These are phyloP conservation scores for Dinoponera quadriceps DNA, from an alignment of 1,140 invertebrate species.

Conservation along the genomic window DNA sequence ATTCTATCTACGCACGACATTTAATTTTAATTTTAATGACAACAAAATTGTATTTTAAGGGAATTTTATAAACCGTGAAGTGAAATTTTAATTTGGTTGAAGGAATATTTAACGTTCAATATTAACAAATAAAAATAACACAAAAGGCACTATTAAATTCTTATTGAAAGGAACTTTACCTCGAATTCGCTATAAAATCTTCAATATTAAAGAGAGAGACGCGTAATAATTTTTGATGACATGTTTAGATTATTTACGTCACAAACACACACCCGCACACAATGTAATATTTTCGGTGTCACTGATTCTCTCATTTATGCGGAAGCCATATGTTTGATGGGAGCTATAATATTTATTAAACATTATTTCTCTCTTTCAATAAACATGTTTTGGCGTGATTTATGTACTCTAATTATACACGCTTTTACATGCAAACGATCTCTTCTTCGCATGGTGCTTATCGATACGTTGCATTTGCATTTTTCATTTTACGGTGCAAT, in stretches of 20 bases:
- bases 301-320: neutral
- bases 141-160: no score
- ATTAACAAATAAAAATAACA: no score
- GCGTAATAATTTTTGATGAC: slow-evolving; percentile 12
- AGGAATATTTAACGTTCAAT: no score
- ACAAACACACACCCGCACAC: neutral
- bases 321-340: neutral
- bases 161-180: no score
- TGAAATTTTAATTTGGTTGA: no score
- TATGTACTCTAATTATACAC: neutral
- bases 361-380: neutral
- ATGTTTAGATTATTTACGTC: neutral
- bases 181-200: neutral
- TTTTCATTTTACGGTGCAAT: slow-evolving; percentile 12
- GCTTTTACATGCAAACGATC: slow-evolving; percentile 33
- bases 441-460: neutral
- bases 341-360: neutral
- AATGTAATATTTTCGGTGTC: slow-evolving; percentile 10
- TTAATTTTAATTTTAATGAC: neutral
- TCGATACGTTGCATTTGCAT: neutral
- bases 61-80: no score
- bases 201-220: neutral
- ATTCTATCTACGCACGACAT: no score
- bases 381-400: neutral
- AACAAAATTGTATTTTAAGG: no score